These are phyloP conservation scores for Empis stercorea DNA, from an alignment of 2,888 invertebrate species.

Conservation along the genomic window DNA sequence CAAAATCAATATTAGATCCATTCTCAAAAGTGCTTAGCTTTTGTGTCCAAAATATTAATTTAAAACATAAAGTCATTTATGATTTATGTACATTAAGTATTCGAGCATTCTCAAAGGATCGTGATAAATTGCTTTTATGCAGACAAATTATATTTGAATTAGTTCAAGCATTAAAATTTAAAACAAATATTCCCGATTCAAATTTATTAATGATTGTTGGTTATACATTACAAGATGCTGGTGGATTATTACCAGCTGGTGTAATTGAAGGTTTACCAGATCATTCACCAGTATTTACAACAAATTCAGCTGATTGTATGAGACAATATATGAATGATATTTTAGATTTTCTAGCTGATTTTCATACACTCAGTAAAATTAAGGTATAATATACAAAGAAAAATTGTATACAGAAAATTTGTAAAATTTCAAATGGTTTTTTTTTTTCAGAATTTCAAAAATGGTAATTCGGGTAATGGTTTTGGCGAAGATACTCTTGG, in stretches of 20 bases:
- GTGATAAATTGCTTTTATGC: slow-evolving; percentile 86
- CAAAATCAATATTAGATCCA: slow-evolving; percentile 70
- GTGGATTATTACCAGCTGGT: slow-evolving; percentile 72
- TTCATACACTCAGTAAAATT: slow-evolving; percentile 90
- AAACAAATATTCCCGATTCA: slow-evolving; percentile 84
- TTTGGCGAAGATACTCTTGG: slow-evolving; percentile 93
- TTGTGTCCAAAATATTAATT: slow-evolving; percentile 75
- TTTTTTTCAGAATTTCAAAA: not conserved
- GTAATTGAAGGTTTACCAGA: slow-evolving; percentile 47
- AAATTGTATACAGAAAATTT: too few species aligned
- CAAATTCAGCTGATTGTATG: slow-evolving; percentile 90
- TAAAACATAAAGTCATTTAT: slow-evolving; percentile 66
- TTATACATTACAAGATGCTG: slow-evolving; percentile 80
- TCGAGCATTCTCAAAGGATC: slow-evolving; percentile 77
- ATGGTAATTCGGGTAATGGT: slow-evolving; percentile 42
- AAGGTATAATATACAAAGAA: slow-evolving; percentile 50
- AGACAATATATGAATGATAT: slow-evolving; percentile 83
- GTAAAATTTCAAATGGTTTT: too few species aligned
- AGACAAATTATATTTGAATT: slow-evolving; percentile 88
- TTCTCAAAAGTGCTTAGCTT: slow-evolving; percentile 90
- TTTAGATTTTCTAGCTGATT: slow-evolving; percentile 88
- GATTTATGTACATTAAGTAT: slow-evolving; percentile 86
- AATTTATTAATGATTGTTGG: slow-evolving; percentile 86
- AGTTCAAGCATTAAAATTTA: slow-evolving; percentile 90
- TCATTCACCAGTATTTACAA: slow-evolving; percentile 41